Evolutionary conservation across 2,797 vertebrate genomes (phyloP).

Genomic region (Sebastes matsubarae): DNA sequence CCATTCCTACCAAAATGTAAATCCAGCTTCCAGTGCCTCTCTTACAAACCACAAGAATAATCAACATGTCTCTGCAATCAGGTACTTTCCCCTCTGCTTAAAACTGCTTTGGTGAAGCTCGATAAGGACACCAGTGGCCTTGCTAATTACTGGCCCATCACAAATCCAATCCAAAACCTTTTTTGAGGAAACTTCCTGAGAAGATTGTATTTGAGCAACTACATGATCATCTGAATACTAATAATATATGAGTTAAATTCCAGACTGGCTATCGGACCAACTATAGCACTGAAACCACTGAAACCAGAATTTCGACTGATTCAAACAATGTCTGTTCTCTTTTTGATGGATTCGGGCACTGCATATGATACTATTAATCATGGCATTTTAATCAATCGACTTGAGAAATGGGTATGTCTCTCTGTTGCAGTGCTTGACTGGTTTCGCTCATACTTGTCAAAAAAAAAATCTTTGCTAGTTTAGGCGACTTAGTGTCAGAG

Average conservation of each 20-base stretch:
- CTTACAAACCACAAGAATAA: neutral
- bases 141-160: neutral
- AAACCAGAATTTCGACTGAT: neutral
- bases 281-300: neutral
- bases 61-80: neutral
- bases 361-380: neutral
- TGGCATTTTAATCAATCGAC: neutral
- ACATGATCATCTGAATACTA: neutral
- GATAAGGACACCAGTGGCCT: neutral
- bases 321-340: neutral
- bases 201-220: neutral
- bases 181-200: neutral
- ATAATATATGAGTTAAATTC: neutral
- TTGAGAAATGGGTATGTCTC: neutral
- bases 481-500: neutral
- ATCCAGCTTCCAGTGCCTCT: neutral
- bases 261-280: neutral
- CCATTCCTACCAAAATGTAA: neutral
- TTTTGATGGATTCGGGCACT: neutral
- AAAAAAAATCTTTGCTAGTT: neutral
- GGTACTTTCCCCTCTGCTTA: neutral
- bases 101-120: neutral
- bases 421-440: neutral
- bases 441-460: neutral
- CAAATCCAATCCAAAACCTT: neutral